Base-by-base conservation (phyloP, 2,797 vertebrate genomes). In the Crax fasciolata region DNA sequence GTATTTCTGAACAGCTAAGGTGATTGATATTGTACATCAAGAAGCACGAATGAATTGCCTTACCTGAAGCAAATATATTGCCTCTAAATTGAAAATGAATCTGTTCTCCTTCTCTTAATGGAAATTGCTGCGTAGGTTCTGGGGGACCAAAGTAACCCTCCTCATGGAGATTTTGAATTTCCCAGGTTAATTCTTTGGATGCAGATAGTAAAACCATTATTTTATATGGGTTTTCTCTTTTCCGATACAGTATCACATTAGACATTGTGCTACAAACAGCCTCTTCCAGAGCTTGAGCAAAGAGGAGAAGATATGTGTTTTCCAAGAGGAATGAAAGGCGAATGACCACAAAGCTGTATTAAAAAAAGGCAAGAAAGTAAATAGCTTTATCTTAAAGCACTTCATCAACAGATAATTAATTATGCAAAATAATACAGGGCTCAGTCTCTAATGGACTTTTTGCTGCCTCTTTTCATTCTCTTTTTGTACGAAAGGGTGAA, bases 1-100 rank as follows among this genome's bases (percentile, higher is more conserved):
- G 8, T 5, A 2, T 67, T 86, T 88, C 80, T 84, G 25, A 82
- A 54, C 30, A 74, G 13, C 23, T 76, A 30, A 39, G 9, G 24
- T 74, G 51, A 61, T 11, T 57, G 27, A 21, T 73, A 63, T 28
- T 28, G 20, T 57, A 70, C 24, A 61, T 79, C 16, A 9, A n/a
- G 10, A 16, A 63, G 12, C 17, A 52, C 44, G 4, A 84, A 79
- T 81, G 43, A 48, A 38, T 35, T 59, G 62, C 19, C 81, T 95
- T 96, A 99, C 99, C 98, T 94, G 97, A 97, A 72, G 98, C 98
- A 85, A 97, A 98, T 97, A 99, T 98, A 94, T 99, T 99, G 93
- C 99, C 98, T 14, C 88, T 98, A 97, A 99, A 99, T 39, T 81
- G 97, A 28, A 99, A 97, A 80, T 98, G 94, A 67, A 99, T 97